Evolutionary conservation across 2,888 invertebrate species (phyloP).

Genomic region (Tiliacea aurago): DNA sequence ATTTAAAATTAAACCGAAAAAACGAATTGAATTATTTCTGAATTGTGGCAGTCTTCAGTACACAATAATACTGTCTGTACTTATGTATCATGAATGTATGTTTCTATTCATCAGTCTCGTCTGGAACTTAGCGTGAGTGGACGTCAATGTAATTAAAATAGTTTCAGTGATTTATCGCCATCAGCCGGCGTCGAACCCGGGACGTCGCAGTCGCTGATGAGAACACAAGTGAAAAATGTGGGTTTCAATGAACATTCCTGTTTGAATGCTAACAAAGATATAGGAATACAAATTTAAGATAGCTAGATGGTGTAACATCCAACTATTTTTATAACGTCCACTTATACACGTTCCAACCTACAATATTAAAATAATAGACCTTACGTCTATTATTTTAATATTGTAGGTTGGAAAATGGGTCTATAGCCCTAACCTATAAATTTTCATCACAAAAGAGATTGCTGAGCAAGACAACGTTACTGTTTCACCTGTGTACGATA

Average conservation of each 20-base stretch:
- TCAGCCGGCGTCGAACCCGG: slow-evolving; percentile 37
- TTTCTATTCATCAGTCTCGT: slow-evolving; percentile 16
- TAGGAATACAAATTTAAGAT: background rate
- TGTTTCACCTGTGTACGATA: too few relatives aligned
- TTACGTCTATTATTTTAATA: background rate
- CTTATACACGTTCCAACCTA: too few relatives aligned
- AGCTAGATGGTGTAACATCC: background rate
- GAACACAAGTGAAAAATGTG: slow-evolving; percentile 33
- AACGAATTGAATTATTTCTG: background rate
- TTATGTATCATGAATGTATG: background rate
- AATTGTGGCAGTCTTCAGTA: too few relatives aligned
- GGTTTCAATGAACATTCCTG: slow-evolving; percentile 31
- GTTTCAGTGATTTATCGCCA: slow-evolving; percentile 65
- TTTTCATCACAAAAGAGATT: too few relatives aligned
- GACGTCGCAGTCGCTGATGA: slow-evolving; percentile 27
- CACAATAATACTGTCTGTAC: background rate
- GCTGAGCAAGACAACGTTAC: background rate
- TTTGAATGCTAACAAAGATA: background rate
- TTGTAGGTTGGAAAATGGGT: background rate
- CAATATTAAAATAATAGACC: too few relatives aligned
- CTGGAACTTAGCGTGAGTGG: slow-evolving; percentile 34
- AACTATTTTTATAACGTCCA: background rate
- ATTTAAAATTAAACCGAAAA: background rate
- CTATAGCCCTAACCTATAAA: too few relatives aligned
- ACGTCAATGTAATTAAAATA: slow-evolving; percentile 69